These are phyloP conservation scores for Sebastes variabilis DNA, from an alignment of 2,797 vertebrate species.

Conservation along the genomic window DNA sequence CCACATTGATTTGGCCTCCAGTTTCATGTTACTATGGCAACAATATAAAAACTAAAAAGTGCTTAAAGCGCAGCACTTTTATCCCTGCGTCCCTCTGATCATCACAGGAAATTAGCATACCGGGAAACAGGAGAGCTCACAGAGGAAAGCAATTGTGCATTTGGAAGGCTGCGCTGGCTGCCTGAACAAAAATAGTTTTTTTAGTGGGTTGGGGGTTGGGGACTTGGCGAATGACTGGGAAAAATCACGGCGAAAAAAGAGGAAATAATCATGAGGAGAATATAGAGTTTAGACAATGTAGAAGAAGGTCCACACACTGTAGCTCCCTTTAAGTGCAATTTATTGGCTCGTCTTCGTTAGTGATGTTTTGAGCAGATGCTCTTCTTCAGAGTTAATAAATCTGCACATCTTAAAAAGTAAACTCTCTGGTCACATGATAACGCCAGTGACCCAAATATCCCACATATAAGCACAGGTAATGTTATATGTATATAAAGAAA, in stretches of 20 bases:
- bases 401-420: too few species aligned
- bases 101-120: constrained; percentile 84
- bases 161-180: constrained; percentile 75
- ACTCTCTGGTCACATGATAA: too few species aligned
- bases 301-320: too few species aligned
- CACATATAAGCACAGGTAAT: too few species aligned
- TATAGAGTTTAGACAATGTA: background rate
- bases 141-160: constrained; percentile 76
- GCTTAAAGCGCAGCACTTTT: constrained; percentile 79
- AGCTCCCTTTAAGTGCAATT: too few species aligned
- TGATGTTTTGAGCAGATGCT: too few species aligned
- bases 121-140: constrained; percentile 75
- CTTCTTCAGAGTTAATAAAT: too few species aligned
- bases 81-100: constrained; percentile 81
- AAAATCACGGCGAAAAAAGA: constrained; percentile 25
- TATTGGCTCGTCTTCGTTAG: too few species aligned
- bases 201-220: background rate
- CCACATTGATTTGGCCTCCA: constrained; percentile 79
- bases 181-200: constrained; percentile 61
- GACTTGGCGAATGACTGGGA: constrained; percentile 36
- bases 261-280: constrained; percentile 40
- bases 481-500: too few species aligned
- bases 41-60: constrained; percentile 82
- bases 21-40: constrained; percentile 84
- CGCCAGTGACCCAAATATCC: too few species aligned